Conservation (phyloP, 2,888 invertebrate genomes). For the Kryphioiulus occultus region DNA sequence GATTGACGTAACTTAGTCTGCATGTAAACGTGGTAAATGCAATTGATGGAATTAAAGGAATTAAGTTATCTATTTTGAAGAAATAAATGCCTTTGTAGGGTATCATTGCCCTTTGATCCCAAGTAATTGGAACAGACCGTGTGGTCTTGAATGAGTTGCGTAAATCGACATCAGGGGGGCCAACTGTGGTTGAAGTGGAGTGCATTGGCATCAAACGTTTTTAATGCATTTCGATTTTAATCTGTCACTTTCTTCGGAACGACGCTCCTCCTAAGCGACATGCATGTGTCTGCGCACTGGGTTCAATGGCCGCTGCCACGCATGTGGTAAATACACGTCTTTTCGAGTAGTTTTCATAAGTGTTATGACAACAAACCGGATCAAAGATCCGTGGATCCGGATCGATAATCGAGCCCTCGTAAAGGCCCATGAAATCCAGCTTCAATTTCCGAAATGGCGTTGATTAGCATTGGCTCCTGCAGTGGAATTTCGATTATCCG, state of each 20-base stretch:
- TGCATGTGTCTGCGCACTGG: not conserved
- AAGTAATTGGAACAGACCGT: not conserved
- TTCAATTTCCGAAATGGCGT: not conserved
- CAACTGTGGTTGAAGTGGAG: not conserved
- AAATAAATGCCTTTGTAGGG: too few species aligned
- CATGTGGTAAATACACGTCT: not conserved
- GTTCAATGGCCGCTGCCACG: not conserved
- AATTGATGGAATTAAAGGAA: too few species aligned
- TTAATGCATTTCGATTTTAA: not conserved
- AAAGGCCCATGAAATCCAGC: not conserved
- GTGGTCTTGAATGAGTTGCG: not conserved
- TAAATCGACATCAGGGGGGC: not conserved
- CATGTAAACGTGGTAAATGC: too few species aligned
- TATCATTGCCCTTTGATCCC: not conserved
- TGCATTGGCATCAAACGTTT: not conserved
- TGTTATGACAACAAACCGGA: not conserved
- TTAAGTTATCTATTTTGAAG: too few species aligned
- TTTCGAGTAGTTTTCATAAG: conserved; percentile 16
- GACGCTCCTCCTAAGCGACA: not conserved
- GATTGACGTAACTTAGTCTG: too few species aligned
- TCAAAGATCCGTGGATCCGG: conserved; percentile 4
- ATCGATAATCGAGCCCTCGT: not conserved
- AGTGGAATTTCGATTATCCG: not conserved
- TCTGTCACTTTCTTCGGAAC: not conserved
- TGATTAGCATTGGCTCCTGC: not conserved